Evolutionary conservation across 2,797 vertebrate species (phyloP), one percentile per base, ranked within the genome.

Genomic region (Phaenicophaeus curvirostris): DNA sequence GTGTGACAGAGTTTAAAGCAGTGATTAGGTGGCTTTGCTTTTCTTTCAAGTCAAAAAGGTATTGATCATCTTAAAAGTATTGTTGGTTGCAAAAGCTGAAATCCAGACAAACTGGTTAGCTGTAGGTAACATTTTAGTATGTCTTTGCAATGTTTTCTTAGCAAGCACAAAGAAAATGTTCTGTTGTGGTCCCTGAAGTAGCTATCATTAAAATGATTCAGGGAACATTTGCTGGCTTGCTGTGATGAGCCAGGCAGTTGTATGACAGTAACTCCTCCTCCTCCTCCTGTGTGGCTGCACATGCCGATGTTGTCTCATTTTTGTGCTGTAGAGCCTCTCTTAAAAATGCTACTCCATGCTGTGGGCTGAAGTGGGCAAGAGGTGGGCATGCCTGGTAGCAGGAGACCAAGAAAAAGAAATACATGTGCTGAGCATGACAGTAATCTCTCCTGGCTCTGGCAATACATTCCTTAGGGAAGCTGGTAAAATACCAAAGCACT

Each of bases 361-460:
- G 5, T 65, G 35, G 25, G n/a, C 39, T 91, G n/a, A 48, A 77
- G 53, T 7, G 4, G 31, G 18, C 31, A 77, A 59, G 44, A 63
- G 28, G 12, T 57, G 31, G 15, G 23, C 11, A 4, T 76, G 8
- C 10, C 31, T 57, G 46, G n/a, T 58, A 86, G 35, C 10, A 35
- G 44, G 50, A 75, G 41, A 33, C 54, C 7, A 44, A 37, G 11
- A 79, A 35, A 85, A 71, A 53, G 0, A 5, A 24, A 17, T 4
- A 9, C 6, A 0, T 30, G 2, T 51, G 9, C 21, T 67, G 31
- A 17, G 14, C 8, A 2, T 51, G 8, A 67, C 41, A 44, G 7
- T 67, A 69, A 50, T 80, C 39, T 12, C 31, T 6, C 28, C 9
- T 63, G 11, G 20, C 18, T 1, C 3, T 74, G 33, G 33, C 1